Percentiles rank a stretch among this genome's conserved stretches.
phyloP scores from a whole-genome alignment of 1,140 invertebrate genomes.

The Orchesella cincta region DNA sequence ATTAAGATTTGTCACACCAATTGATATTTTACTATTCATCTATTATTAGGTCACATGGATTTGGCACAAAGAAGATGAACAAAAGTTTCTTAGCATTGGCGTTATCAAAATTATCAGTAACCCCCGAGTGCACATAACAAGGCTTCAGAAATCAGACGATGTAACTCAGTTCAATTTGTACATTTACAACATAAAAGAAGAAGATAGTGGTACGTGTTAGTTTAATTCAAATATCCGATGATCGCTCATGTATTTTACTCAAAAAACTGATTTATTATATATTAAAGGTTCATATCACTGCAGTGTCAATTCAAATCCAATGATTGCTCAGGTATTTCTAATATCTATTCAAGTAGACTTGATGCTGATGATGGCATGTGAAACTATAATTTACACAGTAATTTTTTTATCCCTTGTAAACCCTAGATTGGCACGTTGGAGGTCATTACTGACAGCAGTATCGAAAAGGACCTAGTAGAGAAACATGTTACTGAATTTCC shows the following conservation, averaged over 20 bases:
- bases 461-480: no score
- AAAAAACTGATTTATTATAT: no score
- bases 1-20: background rate
- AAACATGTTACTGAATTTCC: no score
- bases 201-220: no score
- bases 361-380: no score
- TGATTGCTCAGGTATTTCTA: constrained; percentile 27
- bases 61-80: background rate
- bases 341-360: no score
- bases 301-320: constrained; percentile 20
- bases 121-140: background rate
- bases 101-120: constrained; percentile 21
- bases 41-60: constrained; percentile 20
- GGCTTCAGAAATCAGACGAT: constrained; percentile 16
- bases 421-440: no score
- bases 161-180: constrained; percentile 19
- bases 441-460: no score
- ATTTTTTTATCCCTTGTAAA: no score
- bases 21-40: background rate
- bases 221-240: no score
- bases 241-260: no score
- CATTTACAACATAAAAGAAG: background rate
- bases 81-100: background rate
- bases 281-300: constrained; percentile 1
- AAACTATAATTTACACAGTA: no score